Evolutionary conservation across 1,140 invertebrate genomes (phyloP).

Genomic region (Periplaneta americana): DNA sequence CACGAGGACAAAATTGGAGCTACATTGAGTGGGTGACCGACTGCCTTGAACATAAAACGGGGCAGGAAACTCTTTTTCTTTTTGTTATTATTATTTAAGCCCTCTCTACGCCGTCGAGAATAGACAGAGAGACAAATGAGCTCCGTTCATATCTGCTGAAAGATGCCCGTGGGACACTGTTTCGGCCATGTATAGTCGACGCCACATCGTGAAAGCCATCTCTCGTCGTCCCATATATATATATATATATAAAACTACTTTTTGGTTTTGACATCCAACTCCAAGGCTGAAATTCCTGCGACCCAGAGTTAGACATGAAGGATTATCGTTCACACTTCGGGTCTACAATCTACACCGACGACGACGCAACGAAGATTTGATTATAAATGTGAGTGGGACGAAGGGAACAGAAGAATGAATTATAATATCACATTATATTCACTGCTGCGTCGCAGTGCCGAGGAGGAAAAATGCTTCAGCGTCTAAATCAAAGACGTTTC

Average conservation of each 20-base stretch:
- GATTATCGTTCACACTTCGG: background rate
- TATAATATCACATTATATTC: background rate
- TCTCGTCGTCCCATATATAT: background rate
- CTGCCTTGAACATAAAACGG: background rate
- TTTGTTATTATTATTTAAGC: background rate
- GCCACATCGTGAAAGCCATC: too few species aligned
- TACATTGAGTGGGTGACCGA: too few species aligned
- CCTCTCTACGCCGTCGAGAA: background rate
- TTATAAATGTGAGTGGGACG: background rate
- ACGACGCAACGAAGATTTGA: background rate
- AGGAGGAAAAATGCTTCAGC: background rate
- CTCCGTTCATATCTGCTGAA: background rate
- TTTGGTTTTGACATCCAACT: background rate
- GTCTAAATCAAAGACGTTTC: background rate
- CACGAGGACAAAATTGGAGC: background rate
- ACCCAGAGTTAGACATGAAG: background rate
- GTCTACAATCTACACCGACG: background rate
- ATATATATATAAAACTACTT: too few species aligned
- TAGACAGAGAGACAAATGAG: background rate
- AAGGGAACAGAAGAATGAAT: background rate
- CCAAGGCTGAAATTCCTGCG: too few species aligned
- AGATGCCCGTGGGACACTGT: background rate
- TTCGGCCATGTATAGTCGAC: background rate
- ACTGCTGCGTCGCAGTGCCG: background rate
- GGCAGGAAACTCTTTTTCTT: background rate